Base-by-base conservation (phyloP, 2,888 invertebrate genomes). In the Zygaena filipendulae region DNA sequence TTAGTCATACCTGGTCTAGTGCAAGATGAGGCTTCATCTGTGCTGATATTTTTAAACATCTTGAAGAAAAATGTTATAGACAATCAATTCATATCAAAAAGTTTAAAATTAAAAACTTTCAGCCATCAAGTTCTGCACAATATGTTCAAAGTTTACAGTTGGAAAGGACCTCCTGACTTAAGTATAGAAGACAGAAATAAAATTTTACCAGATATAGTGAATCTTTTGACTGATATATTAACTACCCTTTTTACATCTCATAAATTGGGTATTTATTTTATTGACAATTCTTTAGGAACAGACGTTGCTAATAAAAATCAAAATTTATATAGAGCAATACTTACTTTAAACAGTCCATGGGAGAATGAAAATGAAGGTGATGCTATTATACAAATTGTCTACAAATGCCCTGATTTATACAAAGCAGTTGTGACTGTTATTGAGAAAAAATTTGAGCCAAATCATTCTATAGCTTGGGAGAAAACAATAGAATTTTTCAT, bases 211-310 rank as follows among this genome's bases (percentile, higher is more conserved):
- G 69, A 70, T 33, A 86, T 90, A 4, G 74, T 77, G 22, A 67
- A 74, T 7, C 66, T 83, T 5, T 70, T 87, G 0, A 87, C 91
- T 43, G 81, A 86, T 13, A 86, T 94, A 36, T 69, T 94, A n/a
- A 38, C 86, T n/a, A 77, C 84, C 25, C 59, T 95, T 2, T 85
- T 91, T 36, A 90, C 92, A 2, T 91, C 90, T 0, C 84, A 87
- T 41, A 90, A 87, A 55, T 59, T 85, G 48, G 94, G 94, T 4
- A 82, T 95, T 7, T 85, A 88, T 42, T 94, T 93, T 51, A 79
- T 84, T 40, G 90, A 92, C 46, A 83, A 82, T 41, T 70, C 81
- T 3, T 57, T 87, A 13, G 89, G 88, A 14, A 77, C 83, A 21
- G 68, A 82, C n/a, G 82, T 81, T 40, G 63, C 68, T 2, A 81